phyloP scores from a whole-genome alignment of 2,113 vertebrate genomes.

The Melanostigma gelatinosum region DNA sequence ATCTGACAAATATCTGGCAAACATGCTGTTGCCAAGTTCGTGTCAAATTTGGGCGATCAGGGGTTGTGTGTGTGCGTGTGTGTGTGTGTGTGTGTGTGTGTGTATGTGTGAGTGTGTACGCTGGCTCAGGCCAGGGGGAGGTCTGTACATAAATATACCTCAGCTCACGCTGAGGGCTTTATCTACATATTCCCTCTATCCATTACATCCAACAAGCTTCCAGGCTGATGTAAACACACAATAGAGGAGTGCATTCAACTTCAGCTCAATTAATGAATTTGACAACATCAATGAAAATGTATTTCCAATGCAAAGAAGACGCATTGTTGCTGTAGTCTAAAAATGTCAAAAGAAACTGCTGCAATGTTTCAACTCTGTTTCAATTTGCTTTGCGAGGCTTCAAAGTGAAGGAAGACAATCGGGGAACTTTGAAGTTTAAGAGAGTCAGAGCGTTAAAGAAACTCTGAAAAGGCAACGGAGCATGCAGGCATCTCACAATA shows the following conservation, averaged over 20 bases:
- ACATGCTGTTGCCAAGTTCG: conserved; percentile 30
- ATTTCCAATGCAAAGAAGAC: neutral
- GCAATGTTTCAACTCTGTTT: conserved; percentile 19
- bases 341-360: neutral
- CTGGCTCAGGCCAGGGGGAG: neutral
- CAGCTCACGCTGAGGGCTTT: conserved; percentile 14
- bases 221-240: neutral
- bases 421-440: conserved; percentile 14
- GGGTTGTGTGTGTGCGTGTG: too few relatives aligned
- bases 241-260: neutral
- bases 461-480: neutral
- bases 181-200: conserved; percentile 13
- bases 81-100: neutral
- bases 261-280: conserved; percentile 21
- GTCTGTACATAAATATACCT: conserved; percentile 22
- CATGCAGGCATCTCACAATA: neutral
- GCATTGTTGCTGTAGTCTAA: neutral
- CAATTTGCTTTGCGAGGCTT: conserved; percentile 20
- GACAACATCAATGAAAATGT: conserved; percentile 14
- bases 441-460: conserved; percentile 3
- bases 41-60: conserved; percentile 22
- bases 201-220: conserved; percentile 10
- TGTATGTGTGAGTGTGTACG: neutral
- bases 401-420: neutral
- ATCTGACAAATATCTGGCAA: conserved; percentile 30